phyloP scores from a whole-genome alignment of 2,797 vertebrate genomes.

The Vireo griseus region DNA sequence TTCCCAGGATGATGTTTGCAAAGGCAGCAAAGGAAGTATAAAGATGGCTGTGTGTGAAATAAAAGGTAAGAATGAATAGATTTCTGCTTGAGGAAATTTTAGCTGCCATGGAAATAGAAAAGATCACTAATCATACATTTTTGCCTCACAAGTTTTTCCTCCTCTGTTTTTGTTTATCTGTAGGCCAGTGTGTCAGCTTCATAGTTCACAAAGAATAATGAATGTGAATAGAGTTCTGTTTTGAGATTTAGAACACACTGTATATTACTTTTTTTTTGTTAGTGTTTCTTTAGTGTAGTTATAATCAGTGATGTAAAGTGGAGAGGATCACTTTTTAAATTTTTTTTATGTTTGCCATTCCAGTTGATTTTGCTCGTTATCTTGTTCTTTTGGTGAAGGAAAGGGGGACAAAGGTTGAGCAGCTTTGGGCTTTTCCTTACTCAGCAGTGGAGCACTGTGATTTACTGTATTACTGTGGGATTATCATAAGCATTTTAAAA shows the following conservation, averaged over 20 bases:
- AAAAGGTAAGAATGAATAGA: slow-evolving; percentile 81
- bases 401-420: neutral
- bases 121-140: neutral
- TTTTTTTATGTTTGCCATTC: neutral
- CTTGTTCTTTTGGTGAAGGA: neutral
- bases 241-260: neutral
- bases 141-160: neutral
- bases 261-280: neutral
- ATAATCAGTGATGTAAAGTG: neutral
- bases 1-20: slow-evolving; percentile 94
- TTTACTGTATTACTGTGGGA: neutral
- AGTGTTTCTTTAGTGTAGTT: neutral
- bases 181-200: neutral
- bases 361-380: neutral
- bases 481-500: neutral
- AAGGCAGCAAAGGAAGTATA: slow-evolving; percentile 98
- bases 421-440: neutral
- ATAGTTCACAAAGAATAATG: neutral
- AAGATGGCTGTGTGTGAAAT: slow-evolving; percentile 98
- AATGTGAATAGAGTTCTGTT: neutral
- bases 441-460: neutral
- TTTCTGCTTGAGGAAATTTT: neutral
- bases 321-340: neutral
- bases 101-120: neutral
- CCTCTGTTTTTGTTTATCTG: neutral